Evolutionary conservation across 2,888 invertebrate species (phyloP).

Genomic region (Dryobotodes eremita): DNA sequence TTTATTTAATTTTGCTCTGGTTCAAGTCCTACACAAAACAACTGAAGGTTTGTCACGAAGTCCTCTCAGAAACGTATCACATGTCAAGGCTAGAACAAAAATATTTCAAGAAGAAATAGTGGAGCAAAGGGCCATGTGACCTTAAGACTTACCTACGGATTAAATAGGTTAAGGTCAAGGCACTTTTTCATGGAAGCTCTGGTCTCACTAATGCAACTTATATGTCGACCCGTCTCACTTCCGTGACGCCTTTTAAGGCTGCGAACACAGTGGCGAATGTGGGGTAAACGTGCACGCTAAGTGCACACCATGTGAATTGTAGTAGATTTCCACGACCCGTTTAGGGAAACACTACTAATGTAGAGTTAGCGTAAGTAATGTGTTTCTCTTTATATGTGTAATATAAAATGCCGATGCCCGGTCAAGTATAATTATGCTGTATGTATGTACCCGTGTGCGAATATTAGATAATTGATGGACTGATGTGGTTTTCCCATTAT

Average conservation of each 20-base stretch:
- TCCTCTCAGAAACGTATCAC: not conserved
- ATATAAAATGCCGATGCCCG: not conserved
- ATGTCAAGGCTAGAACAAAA: slow-evolving; percentile 28
- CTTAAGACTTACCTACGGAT: slow-evolving; percentile 32
- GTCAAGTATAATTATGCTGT: not conserved
- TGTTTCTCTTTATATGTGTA: not conserved
- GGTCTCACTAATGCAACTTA: slow-evolving; percentile 53
- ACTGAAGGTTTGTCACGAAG: not conserved
- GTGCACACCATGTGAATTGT: slow-evolving; percentile 15
- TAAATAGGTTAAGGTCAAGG: slow-evolving; percentile 42
- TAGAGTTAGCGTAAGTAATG: not conserved
- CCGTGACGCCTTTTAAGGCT: slow-evolving; percentile 23
- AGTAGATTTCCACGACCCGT: not conserved
- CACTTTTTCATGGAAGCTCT: slow-evolving; percentile 38
- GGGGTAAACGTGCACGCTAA: slow-evolving; percentile 14
- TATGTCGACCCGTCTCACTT: slow-evolving; percentile 52
- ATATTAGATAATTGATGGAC: not conserved
- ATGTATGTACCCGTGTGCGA: not conserved
- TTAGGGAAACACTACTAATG: not conserved
- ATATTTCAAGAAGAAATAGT: slow-evolving; percentile 18
- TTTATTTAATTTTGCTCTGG: not conserved
- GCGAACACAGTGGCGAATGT: not conserved
- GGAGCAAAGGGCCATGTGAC: not conserved
- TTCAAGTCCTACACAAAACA: not conserved
- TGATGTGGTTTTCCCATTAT: not conserved